Conservation (phyloP, 2,888 invertebrate species). For the Furcula furcula region DNA sequence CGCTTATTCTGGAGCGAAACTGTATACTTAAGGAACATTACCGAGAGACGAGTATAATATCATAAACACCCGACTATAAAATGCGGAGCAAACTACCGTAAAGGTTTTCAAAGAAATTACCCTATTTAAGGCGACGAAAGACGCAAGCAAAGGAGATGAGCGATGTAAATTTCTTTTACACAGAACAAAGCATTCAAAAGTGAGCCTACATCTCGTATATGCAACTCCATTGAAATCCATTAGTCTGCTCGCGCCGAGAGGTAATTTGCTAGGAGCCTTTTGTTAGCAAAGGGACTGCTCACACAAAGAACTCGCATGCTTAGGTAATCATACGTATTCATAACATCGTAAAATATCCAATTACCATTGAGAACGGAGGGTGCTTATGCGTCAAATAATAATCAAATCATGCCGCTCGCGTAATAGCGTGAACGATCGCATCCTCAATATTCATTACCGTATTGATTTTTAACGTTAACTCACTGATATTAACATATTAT, state of each 20-base stretch:
- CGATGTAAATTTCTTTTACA: slow-evolving; percentile 67
- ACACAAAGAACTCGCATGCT: slow-evolving; percentile 54
- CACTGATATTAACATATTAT: no score
- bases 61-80: slow-evolving; percentile 37
- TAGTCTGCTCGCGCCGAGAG: slow-evolving; percentile 60
- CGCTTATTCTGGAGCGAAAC: slow-evolving; percentile 17
- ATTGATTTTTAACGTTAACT: slow-evolving; percentile 17
- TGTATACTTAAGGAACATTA: slow-evolving; percentile 35
- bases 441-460: slow-evolving; percentile 21
- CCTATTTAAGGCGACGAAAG: slow-evolving; percentile 60
- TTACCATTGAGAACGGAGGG: slow-evolving; percentile 45
- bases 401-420: slow-evolving; percentile 44
- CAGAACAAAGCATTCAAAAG: slow-evolving; percentile 72
- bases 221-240: slow-evolving; percentile 76
- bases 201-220: slow-evolving; percentile 65
- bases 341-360: slow-evolving; percentile 62
- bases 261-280: slow-evolving; percentile 72
- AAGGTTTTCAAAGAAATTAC: slow-evolving; percentile 62
- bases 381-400: slow-evolving; percentile 54
- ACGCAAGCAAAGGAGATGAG: slow-evolving; percentile 56
- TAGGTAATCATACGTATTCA: slow-evolving; percentile 59
- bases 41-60: slow-evolving; percentile 26
- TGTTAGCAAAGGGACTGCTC: slow-evolving; percentile 60
- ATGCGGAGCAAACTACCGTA: slow-evolving; percentile 43
- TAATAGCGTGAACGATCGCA: slow-evolving; percentile 28